Evolutionary conservation across 2,113 vertebrate genomes (phyloP).

Genomic region (Hypanus sabinus): DNA sequence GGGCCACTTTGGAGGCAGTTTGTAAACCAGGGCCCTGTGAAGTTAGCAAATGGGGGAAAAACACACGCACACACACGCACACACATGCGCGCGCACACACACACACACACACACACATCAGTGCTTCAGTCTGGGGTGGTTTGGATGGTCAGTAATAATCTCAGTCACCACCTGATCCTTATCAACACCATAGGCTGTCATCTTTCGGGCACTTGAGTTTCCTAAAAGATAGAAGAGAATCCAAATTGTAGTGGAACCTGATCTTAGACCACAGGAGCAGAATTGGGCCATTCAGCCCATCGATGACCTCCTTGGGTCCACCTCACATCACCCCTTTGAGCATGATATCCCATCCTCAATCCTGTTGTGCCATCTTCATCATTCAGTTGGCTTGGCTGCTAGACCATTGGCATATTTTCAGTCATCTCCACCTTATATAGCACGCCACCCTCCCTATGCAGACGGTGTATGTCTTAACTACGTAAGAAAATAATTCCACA

Average conservation of each 20-base stretch:
- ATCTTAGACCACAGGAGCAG: too few relatives aligned
- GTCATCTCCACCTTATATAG: neutral
- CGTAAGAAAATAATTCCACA: neutral
- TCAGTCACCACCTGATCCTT: neutral
- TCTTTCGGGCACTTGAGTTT: neutral
- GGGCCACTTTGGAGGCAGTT: neutral
- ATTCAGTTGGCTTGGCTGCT: neutral
- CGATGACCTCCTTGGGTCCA: neutral
- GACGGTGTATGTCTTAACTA: neutral
- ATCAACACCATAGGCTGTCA: neutral
- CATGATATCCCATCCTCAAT: neutral
- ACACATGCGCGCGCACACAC: too few relatives aligned
- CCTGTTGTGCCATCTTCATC: neutral
- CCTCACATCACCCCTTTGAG: neutral
- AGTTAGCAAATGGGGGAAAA: neutral
- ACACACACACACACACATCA: neutral
- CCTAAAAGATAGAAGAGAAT: neutral
- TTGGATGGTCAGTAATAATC: neutral
- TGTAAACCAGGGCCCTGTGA: neutral
- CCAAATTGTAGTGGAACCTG: too few relatives aligned
- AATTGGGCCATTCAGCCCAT: too few relatives aligned
- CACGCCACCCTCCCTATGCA: neutral
- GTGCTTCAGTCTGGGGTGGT: neutral
- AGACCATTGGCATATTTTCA: neutral
- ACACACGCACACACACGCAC: too few relatives aligned